Percentiles rank a stretch among this genome's conserved stretches.
Conservation (phyloP, 2,888 invertebrate genomes). For the Drosophila emarginata region DNA sequence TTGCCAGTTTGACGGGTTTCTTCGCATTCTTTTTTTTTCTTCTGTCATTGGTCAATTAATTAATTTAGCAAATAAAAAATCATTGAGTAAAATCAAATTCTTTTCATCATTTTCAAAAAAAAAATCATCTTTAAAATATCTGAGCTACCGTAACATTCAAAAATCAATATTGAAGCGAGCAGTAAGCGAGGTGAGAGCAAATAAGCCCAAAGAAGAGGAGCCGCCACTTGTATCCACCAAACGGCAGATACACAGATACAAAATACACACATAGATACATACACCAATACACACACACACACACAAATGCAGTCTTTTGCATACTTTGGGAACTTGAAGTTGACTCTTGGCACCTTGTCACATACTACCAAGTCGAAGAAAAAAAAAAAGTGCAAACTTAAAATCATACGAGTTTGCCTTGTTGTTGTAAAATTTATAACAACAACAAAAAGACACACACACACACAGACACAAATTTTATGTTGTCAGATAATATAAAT, state of each 20-base stretch:
- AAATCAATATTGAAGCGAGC: constrained; percentile 62
- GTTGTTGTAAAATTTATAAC: no score
- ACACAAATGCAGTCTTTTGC: constrained; percentile 25
- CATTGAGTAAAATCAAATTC: constrained; percentile 15
- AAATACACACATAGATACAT: constrained; percentile 18
- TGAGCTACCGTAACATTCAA: constrained; percentile 55
- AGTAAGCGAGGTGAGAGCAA: constrained; percentile 42
- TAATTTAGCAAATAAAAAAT: constrained; percentile 45
- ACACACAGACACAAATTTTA: no score
- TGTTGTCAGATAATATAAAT: no score
- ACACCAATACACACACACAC: constrained; percentile 27
- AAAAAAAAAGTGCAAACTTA: background rate
- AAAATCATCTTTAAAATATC: constrained; percentile 47
- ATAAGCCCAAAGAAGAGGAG: constrained; percentile 35
- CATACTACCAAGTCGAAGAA: background rate
- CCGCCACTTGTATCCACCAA: constrained; percentile 30
- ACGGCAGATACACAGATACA: constrained; percentile 20
- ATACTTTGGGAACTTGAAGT: constrained; percentile 42
- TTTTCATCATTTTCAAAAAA: constrained; percentile 24
- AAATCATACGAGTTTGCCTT: background rate
- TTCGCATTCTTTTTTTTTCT: background rate
- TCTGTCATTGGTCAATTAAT: constrained; percentile 53
- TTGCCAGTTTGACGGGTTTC: constrained; percentile 62
- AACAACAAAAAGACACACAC: no score
- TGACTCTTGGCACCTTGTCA: constrained; percentile 58